These are phyloP conservation scores for Tachyglossus aculeatus DNA, from an alignment of 2,797 vertebrate genomes.

Conservation along the genomic window DNA sequence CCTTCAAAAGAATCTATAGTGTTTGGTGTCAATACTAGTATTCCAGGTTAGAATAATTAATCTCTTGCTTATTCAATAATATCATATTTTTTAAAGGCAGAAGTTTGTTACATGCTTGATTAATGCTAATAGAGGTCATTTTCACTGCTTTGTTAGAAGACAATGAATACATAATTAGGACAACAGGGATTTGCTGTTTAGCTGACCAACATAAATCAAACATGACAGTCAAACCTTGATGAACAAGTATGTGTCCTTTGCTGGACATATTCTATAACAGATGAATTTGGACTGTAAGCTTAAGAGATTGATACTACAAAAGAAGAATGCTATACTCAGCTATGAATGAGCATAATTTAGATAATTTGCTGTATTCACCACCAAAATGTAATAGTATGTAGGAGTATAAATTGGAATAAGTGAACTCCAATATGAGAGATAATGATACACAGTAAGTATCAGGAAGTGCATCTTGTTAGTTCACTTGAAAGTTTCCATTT, in stretches of 20 bases:
- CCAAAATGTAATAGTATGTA: too few species aligned
- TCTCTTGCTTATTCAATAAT: background rate
- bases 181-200: constrained; percentile 4
- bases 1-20: background rate
- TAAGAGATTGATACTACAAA: background rate
- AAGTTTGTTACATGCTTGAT: background rate
- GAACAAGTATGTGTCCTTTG: constrained; percentile 1
- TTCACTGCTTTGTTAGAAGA: constrained; percentile 23
- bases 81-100: background rate
- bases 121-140: constrained; percentile 18
- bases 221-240: background rate
- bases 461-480: too few species aligned
- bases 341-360: background rate
- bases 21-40: background rate
- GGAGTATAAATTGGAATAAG: background rate
- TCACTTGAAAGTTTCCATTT: too few species aligned
- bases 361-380: background rate
- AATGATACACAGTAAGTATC: background rate
- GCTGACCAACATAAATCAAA: constrained; percentile 11
- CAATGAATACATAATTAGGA: constrained; percentile 12
- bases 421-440: background rate
- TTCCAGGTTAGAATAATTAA: background rate
- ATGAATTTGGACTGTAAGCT: constrained; percentile 23
- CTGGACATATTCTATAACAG: background rate
- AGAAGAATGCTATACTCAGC: background rate